These are phyloP conservation scores for Lucifuga dentata DNA, from an alignment of 2,113 vertebrate species.

Conservation along the genomic window DNA sequence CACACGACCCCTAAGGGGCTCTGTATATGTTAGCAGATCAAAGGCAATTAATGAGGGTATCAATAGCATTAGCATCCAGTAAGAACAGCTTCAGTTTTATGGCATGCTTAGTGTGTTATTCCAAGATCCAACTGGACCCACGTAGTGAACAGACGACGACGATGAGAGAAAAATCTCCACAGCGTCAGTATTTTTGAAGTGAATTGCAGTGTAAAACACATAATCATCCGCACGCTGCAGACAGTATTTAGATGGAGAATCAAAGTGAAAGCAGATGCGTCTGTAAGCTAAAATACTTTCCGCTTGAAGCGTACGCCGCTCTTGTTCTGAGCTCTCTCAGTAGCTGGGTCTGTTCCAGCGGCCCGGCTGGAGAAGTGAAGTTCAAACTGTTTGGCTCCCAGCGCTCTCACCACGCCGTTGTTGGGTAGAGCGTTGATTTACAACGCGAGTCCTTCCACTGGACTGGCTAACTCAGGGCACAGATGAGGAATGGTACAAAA, in stretches of 20 bases:
- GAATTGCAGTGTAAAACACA: constrained; percentile 62
- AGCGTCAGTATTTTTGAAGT: constrained; percentile 65
- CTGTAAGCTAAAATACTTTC: constrained; percentile 76
- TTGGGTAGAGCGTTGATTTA: constrained; percentile 58
- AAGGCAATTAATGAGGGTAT: constrained; percentile 44
- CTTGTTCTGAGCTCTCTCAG: constrained; percentile 65
- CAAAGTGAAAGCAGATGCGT: constrained; percentile 82
- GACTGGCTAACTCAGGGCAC: constrained; percentile 26
- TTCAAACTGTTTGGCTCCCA: constrained; percentile 67
- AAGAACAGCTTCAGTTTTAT: constrained; percentile 69
- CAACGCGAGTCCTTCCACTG: constrained; percentile 25
- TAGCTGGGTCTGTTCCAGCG: constrained; percentile 70
- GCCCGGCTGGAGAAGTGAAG: constrained; percentile 56
- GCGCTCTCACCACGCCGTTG: constrained; percentile 46
- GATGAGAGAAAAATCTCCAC: constrained; percentile 62
- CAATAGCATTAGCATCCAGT: constrained; percentile 58
- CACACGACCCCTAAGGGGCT: no score
- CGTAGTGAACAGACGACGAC: constrained; percentile 27
- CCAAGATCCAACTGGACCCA: constrained; percentile 20
- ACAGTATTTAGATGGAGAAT: constrained; percentile 64
- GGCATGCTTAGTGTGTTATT: constrained; percentile 50
- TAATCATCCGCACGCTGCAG: constrained; percentile 52
- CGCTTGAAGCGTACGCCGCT: constrained; percentile 70
- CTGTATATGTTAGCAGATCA: no score
- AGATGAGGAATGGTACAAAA: constrained; percentile 39